Conservation (phyloP, 2,797 vertebrate genomes). For the Morelia viridis region DNA sequence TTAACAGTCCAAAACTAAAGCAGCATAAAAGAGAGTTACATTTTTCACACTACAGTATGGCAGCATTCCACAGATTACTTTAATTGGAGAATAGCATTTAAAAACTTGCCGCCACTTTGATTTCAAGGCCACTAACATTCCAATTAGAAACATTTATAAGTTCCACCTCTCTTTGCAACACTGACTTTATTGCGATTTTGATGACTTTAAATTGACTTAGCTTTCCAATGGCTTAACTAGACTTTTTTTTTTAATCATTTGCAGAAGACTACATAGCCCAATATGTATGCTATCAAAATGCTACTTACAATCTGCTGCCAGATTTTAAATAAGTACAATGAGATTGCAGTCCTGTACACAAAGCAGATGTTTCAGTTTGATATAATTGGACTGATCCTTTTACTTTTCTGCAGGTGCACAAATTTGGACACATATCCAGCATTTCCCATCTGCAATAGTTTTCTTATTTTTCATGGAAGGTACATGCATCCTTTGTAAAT, state of each 20-base stretch:
- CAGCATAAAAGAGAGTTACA: background rate
- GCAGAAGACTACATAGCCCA: background rate
- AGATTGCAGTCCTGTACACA: background rate
- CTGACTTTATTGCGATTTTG: background rate
- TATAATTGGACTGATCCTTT: background rate
- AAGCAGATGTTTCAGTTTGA: background rate
- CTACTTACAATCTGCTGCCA: background rate
- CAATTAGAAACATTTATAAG: background rate
- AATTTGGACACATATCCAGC: background rate
- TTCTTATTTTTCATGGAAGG: background rate
- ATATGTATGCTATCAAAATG: background rate
- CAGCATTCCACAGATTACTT: slow-evolving; percentile 19
- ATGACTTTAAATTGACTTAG: background rate
- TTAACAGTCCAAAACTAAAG: background rate
- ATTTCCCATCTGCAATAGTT: background rate
- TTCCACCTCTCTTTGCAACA: background rate
- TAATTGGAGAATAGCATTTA: background rate
- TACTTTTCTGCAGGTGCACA: background rate
- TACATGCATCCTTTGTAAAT: background rate
- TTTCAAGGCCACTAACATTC: background rate
- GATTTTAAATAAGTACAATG: background rate
- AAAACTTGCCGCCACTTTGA: background rate
- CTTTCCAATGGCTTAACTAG: background rate
- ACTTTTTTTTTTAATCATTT: background rate
- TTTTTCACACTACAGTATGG: background rate